Evolutionary conservation across 2,113 vertebrate species (phyloP).

Genomic region (Saiga tatarica): DNA sequence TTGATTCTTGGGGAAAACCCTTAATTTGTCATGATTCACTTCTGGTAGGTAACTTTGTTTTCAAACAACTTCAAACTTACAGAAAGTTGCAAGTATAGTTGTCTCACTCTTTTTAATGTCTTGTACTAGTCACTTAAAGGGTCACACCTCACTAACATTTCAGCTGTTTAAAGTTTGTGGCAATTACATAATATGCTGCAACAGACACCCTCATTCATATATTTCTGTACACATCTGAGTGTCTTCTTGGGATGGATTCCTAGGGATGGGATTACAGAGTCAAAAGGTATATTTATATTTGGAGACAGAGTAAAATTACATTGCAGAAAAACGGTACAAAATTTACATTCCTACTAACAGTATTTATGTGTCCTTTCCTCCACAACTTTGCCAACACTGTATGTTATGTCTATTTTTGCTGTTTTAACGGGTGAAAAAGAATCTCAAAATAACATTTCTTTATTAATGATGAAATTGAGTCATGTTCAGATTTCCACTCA

Average conservation of each 20-base stretch:
- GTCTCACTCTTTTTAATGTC: neutral
- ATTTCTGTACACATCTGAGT: neutral
- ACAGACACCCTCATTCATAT: neutral
- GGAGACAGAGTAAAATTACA: neutral
- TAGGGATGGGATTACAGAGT: neutral
- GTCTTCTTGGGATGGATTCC: neutral
- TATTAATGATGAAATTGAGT: neutral
- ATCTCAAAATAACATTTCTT: neutral
- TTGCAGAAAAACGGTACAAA: neutral
- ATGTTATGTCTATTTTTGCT: neutral
- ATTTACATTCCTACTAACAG: neutral
- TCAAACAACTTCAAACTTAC: neutral
- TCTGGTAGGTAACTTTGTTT: neutral
- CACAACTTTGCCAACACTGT: neutral
- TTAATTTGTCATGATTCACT: neutral
- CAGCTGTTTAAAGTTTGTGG: neutral
- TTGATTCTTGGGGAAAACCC: neutral
- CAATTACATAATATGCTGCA: neutral
- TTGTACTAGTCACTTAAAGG: neutral
- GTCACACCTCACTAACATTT: neutral
- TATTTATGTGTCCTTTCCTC: neutral
- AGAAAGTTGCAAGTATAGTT: neutral
- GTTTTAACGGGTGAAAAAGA: neutral
- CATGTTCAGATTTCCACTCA: neutral
- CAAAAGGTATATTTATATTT: neutral